Evolutionary conservation across 1,140 invertebrate genomes (phyloP), one percentile per base, ranked within the genome.

Genomic region (Odontomachus brunneus): DNA sequence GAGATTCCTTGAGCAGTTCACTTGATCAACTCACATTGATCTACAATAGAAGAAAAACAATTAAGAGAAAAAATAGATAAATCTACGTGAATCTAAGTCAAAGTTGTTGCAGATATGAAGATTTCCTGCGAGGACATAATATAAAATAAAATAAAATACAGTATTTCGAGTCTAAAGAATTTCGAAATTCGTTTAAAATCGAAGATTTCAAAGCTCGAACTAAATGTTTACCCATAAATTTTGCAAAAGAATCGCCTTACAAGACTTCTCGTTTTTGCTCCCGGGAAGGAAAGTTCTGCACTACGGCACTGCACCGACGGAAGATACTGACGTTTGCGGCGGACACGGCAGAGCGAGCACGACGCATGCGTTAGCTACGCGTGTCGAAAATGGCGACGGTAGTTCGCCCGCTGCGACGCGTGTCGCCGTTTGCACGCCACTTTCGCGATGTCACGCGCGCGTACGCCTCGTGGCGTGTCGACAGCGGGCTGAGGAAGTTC

Each of bases 361-460:
- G 49, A 63, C 49, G 86, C 85, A 84, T 80, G 86, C 85, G 86
- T 73, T 26, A 17, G 1, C 14, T 7, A 29, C 22, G 14, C 5
- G 55, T 12, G 29, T 26, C 19, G 38, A 90, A 88, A n/a, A 90
- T 90, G 89, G 89, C 89, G 89, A 84, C 51, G 24, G n/a, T 89
- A 17, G 66, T 14, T 29, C 60, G 51, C 49, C 59, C 88, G 60
- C 87, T 81, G 57, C 69, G 55, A 19, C 83, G 65, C 26, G 38
- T 59, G 17, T 74, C 72, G 0, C 29, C 60, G 55, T 83, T 53
- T 0, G 55, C 44, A 0, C 78, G 86, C 0, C 72, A 78, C 53
- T 88, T 87, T 73, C 83, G 75, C 38, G 3, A 76, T 84, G 57
- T 82, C 38, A 53, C 82, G 26, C 83, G 85, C 49, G 53, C 63